Base-by-base conservation (phyloP, 2,797 vertebrate species). In the Pteropus rufus region DNA sequence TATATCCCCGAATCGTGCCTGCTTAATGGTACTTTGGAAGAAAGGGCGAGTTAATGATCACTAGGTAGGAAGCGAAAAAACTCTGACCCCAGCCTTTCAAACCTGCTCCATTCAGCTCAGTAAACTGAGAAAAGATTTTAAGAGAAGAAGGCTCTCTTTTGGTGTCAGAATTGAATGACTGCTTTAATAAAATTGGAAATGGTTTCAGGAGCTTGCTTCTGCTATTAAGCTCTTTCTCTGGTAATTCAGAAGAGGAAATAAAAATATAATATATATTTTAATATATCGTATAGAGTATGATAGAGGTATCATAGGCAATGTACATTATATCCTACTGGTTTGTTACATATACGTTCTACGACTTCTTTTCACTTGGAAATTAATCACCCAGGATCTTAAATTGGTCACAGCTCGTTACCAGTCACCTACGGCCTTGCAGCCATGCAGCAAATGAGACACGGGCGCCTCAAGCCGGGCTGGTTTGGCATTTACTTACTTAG, bases 401-500 rank as follows among this genome's bases (percentile, higher is more conserved):
- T 94, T 94, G 95, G 81, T 10, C 70, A 23, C 10, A 87, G 89
- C 44, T 97, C 76, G n/a, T 86, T 96, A 91, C 79, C 94, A 96
- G 70, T 75, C 82, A 97, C 76, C 92, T 72, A 18, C 86, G 44
- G 21, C 44, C 94, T 96, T 79, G 92, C 91, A 89, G 84, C 89
- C 0, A 0, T 89, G 86, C 73, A 93, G 93, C 95, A 95, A 98
- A 94, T 82, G 95, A 95, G 96, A 83, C 36, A 46, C 81, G 97
- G 96, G 95, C 18, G 88, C 98, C 98, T 98, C 98, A 96, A 98
- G 96, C 96, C 89, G 96, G 93, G 96, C 98, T 97, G 95, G 77
- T 98, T 98, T 98, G 98, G 98, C 98, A 98, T 98, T 98, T 97
- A 95, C 98, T 98, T 98, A 98, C 98, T 98, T 99, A 99, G 98